These are phyloP conservation scores for Procapra przewalskii DNA, from an alignment of 2,113 vertebrate species.

Conservation along the genomic window DNA sequence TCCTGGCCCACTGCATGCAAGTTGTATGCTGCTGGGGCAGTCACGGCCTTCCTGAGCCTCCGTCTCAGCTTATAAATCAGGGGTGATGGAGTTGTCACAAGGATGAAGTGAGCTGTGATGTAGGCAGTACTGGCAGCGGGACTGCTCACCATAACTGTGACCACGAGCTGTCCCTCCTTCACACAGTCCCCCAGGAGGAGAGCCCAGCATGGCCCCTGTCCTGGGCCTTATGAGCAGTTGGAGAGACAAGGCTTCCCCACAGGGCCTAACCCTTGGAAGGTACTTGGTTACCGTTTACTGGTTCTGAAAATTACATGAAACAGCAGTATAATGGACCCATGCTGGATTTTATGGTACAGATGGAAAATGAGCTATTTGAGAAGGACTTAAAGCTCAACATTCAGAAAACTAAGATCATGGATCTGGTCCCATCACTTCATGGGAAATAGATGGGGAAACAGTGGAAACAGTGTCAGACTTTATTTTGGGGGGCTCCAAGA, in stretches of 20 bases:
- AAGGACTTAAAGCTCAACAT: neutral
- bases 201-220: rapidly evolving
- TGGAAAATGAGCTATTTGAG: neutral
- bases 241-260: neutral
- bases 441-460: too few species aligned
- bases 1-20: neutral
- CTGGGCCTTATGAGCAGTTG: neutral
- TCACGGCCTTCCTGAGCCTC: rapidly evolving
- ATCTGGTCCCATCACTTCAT: too few species aligned
- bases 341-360: rapidly evolving
- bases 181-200: rapidly evolving
- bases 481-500: rapidly evolving
- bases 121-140: rapidly evolving
- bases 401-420: too few species aligned
- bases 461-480: too few species aligned
- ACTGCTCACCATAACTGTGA: rapidly evolving
- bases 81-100: rapidly evolving
- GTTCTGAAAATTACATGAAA: neutral
- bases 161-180: too few species aligned
- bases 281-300: too few species aligned
- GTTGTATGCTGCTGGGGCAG: rapidly evolving
- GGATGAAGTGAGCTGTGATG: rapidly evolving
- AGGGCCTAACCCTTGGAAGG: neutral
- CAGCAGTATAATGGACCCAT: rapidly evolving
- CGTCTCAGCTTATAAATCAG: rapidly evolving